Conservation (phyloP, 2,797 vertebrate species). For the Eurystomus glaucurus region DNA sequence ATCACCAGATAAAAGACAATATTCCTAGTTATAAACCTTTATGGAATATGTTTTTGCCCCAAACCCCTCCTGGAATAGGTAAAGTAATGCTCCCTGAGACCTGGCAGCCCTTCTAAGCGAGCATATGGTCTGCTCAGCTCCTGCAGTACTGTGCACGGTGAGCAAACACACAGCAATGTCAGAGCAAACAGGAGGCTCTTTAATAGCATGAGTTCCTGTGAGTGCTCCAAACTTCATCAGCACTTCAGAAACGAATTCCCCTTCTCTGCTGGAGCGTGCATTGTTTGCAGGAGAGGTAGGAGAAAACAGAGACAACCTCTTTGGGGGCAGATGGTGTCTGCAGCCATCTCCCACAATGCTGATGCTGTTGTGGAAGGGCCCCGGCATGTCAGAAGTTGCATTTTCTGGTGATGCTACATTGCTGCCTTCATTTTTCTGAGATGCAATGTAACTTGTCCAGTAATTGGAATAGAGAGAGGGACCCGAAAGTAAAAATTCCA, state of each 20-base stretch:
- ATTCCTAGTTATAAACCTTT: not conserved
- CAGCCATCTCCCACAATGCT: not conserved
- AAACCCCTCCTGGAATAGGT: not conserved
- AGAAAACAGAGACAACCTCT: not conserved
- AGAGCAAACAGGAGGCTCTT: not conserved
- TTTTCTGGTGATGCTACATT: not conserved
- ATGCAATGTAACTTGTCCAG: not conserved
- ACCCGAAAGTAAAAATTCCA: not conserved
- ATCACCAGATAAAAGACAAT: not conserved
- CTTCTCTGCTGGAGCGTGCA: not conserved
- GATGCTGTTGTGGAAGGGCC: not conserved
- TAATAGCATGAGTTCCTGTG: not conserved
- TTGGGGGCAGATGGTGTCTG: not conserved
- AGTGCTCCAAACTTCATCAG: not conserved
- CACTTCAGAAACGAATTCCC: conserved; percentile 20
- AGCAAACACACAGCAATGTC: not conserved
- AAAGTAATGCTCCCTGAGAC: not conserved
- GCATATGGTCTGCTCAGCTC: conserved; percentile 25
- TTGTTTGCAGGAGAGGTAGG: not conserved
- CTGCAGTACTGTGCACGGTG: not conserved
- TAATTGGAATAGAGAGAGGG: not conserved
- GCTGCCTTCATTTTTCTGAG: accelerated
- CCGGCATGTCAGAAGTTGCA: not conserved
- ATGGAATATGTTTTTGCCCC: not conserved
- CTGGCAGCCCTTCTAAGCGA: conserved; percentile 36